phyloP scores from a whole-genome alignment of 64 coral and sea anemone genomes.

The Montipora capricornis region DNA sequence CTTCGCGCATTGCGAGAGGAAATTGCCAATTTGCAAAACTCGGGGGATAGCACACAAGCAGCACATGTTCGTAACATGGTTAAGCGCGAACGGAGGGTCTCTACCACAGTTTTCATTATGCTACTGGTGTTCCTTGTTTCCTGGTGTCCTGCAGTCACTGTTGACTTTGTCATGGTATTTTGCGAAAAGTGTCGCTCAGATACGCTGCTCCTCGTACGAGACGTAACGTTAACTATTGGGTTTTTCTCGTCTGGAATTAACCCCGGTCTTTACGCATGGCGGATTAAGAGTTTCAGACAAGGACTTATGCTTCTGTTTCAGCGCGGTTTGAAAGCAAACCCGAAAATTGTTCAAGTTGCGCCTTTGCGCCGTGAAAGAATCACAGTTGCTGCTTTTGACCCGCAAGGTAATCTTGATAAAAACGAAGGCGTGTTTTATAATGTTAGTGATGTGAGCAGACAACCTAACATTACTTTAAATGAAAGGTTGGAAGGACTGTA shows the following conservation, averaged over 20 bases:
- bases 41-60: constrained; percentile 58
- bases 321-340: not conserved
- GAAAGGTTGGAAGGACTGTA: not conserved
- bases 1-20: constrained; percentile 68
- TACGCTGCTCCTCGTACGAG: constrained; percentile 56
- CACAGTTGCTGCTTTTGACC: not conserved
- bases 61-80: constrained; percentile 55
- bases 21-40: constrained; percentile 50
- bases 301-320: constrained; percentile 61
- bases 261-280: constrained; percentile 82
- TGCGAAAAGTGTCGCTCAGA: constrained; percentile 70
- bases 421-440: not conserved
- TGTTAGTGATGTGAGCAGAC: not conserved
- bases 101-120: constrained; percentile 92
- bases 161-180: constrained; percentile 83
- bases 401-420: not conserved
- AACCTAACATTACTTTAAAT: not conserved
- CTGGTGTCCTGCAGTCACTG: constrained; percentile 86
- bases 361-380: not conserved
- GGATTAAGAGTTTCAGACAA: constrained; percentile 76
- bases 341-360: constrained; percentile 16
- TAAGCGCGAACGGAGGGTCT: constrained; percentile 73
- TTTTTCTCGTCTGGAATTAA: constrained; percentile 93
- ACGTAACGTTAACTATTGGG: constrained; percentile 78
- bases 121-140: constrained; percentile 81